These are phyloP conservation scores for Drosophila nr. perissopoda DNA, from an alignment of 2,888 invertebrate genomes.

Conservation along the genomic window DNA sequence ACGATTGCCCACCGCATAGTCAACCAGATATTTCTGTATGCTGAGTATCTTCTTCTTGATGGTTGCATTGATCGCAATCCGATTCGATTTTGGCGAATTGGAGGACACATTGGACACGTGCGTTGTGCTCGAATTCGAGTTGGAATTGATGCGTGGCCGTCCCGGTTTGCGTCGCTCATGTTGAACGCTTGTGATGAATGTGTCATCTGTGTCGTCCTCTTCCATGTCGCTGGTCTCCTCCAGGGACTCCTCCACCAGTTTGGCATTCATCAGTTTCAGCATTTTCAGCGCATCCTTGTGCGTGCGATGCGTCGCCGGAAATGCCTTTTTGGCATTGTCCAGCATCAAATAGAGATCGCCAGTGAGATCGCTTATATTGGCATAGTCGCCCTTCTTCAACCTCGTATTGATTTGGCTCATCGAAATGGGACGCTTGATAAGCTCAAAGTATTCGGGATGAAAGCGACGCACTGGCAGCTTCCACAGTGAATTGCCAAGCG, in stretches of 20 bases:
- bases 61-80: conserved; percentile 79
- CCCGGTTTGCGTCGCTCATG: conserved; percentile 80
- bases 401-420: conserved; percentile 95
- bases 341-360: conserved; percentile 98
- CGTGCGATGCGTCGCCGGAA: conserved; percentile 91
- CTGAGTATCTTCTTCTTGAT: conserved; percentile 92
- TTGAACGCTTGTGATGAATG: conserved; percentile 52
- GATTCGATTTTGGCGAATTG: conserved; percentile 81
- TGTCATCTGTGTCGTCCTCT: conserved; percentile 70
- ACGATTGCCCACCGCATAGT: conserved; percentile 91
- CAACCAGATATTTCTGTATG: conserved; percentile 91
- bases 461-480: conserved; percentile 95
- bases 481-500: conserved; percentile 96
- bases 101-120: conserved; percentile 60
- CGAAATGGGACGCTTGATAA: conserved; percentile 98
- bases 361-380: conserved; percentile 94
- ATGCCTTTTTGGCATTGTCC: conserved; percentile 97
- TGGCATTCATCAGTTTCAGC: conserved; percentile 92
- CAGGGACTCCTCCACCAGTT: conserved; percentile 86
- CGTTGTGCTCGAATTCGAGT: conserved; percentile 57
- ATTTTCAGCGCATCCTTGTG: conserved; percentile 94
- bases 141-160: conserved; percentile 81
- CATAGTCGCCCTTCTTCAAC: conserved; percentile 92
- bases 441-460: conserved; percentile 98
- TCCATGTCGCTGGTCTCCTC: conserved; percentile 82